phyloP scores from a whole-genome alignment of 1,140 invertebrate species.

The Limonius californicus region DNA sequence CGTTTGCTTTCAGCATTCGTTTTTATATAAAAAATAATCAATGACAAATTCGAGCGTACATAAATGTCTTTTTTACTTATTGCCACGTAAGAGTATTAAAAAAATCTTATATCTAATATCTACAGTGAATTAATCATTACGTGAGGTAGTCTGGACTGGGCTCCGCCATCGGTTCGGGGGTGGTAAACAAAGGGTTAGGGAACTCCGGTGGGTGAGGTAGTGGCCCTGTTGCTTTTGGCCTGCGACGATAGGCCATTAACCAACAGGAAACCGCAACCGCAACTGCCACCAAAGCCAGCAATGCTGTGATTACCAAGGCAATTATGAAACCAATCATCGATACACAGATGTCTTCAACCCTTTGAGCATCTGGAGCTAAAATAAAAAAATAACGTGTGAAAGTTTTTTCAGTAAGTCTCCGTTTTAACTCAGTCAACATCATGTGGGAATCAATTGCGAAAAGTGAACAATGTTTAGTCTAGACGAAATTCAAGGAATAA shows the following conservation, averaged over 20 bases:
- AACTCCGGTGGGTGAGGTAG: slow-evolving; percentile 92
- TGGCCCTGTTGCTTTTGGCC: slow-evolving; percentile 79
- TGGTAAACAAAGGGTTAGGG: slow-evolving; percentile 90
- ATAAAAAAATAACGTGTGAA: slow-evolving; percentile 38
- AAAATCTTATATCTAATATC: slow-evolving; percentile 25
- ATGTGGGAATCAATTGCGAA: no score
- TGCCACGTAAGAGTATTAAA: slow-evolving; percentile 2
- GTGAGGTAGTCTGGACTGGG: slow-evolving; percentile 77
- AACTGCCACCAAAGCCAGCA: slow-evolving; percentile 86
- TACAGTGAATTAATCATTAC: slow-evolving; percentile 36
- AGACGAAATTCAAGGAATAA: no score
- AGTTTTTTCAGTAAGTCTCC: neutral
- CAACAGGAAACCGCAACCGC: slow-evolving; percentile 92
- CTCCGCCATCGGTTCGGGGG: slow-evolving; percentile 72
- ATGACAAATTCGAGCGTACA: neutral
- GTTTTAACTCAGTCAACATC: no score
- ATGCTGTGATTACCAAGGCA: slow-evolving; percentile 84
- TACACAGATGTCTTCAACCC: slow-evolving; percentile 84
- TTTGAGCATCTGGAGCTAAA: slow-evolving; percentile 61
- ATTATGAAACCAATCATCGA: slow-evolving; percentile 91
- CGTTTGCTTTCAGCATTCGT: neutral
- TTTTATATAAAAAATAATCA: no score
- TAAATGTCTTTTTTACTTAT: neutral
- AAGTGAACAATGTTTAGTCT: no score
- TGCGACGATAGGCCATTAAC: slow-evolving; percentile 87